phyloP scores from a whole-genome alignment of 2,888 invertebrate species.

The Ectemnius lituratus region DNA sequence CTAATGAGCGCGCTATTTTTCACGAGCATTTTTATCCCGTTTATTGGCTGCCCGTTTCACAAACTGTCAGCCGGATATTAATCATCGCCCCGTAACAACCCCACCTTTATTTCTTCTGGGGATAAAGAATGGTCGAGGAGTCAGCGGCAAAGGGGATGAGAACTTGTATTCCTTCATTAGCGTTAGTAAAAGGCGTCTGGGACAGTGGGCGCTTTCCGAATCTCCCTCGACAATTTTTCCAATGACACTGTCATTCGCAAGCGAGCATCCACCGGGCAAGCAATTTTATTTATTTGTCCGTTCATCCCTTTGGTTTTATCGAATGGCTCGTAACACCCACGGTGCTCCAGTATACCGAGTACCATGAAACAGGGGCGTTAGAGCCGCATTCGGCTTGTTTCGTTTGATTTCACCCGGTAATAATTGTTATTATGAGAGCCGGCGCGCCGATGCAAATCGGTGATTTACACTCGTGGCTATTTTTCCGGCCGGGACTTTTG shows the following conservation, averaged over 20 bases:
- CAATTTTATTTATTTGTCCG: too few species aligned
- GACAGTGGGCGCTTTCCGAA: slow-evolving; percentile 5
- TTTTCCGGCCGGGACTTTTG: too few species aligned
- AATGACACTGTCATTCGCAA: background rate
- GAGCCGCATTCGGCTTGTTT: too few species aligned
- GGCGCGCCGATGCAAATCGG: too few species aligned
- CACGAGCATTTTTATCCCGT: slow-evolving; percentile 78
- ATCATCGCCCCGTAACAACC: slow-evolving; percentile 76
- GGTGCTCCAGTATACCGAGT: too few species aligned
- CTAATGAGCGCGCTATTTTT: slow-evolving; percentile 78
- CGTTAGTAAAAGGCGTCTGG: slow-evolving; percentile 61
- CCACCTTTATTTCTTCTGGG: slow-evolving; percentile 73
- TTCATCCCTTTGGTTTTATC: too few species aligned
- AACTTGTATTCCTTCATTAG: slow-evolving; percentile 63
- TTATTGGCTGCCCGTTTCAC: slow-evolving; percentile 78
- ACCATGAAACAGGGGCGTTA: too few species aligned
- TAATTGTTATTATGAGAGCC: too few species aligned
- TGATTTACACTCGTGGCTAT: too few species aligned
- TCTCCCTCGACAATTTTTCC: background rate
- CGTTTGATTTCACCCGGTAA: too few species aligned
- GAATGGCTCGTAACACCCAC: too few species aligned
- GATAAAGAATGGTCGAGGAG: slow-evolving; percentile 66
- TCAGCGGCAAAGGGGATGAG: slow-evolving; percentile 42
- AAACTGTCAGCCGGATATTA: slow-evolving; percentile 78
- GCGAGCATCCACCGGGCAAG: too few species aligned